These are phyloP conservation scores for Unio delphinus DNA, from an alignment of 2,888 invertebrate species.

Conservation along the genomic window DNA sequence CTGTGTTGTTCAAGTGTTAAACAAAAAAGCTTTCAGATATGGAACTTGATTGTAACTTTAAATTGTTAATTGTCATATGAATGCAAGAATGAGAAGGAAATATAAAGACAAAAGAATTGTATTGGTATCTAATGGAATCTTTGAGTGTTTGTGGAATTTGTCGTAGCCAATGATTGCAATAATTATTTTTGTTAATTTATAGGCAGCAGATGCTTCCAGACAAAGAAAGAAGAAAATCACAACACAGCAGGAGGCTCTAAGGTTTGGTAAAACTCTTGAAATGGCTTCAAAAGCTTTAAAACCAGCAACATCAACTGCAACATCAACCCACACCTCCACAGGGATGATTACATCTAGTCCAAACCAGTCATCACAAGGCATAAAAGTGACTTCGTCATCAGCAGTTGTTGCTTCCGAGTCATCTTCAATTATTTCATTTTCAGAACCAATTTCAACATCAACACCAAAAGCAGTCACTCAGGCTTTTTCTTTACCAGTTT, in stretches of 20 bases:
- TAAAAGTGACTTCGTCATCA: conserved; percentile 13
- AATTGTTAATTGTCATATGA: too few species aligned
- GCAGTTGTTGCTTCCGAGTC: conserved; percentile 15
- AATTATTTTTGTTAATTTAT: conserved; percentile 8
- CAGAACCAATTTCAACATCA: conserved; percentile 40
- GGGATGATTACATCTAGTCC: conserved; percentile 16
- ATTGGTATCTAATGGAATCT: too few species aligned
- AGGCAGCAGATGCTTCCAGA: conserved; percentile 59
- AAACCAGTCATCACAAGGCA: conserved; percentile 12
- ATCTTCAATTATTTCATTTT: conserved; percentile 34
- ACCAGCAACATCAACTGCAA: conserved; percentile 25
- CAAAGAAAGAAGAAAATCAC: conserved; percentile 61
- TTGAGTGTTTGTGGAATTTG: too few species aligned
- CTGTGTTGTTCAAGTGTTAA: too few species aligned
- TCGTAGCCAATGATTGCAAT: too few species aligned
- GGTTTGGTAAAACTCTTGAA: conserved; percentile 63
- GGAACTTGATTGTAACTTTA: too few species aligned
- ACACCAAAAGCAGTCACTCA: conserved; percentile 32
- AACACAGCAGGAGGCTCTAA: conserved; percentile 54
- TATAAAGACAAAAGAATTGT: too few species aligned
- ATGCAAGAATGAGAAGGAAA: too few species aligned
- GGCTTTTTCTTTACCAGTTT: conserved; percentile 23
- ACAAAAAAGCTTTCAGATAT: too few species aligned
- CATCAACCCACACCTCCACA: conserved; percentile 13
- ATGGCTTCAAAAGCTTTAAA: conserved; percentile 52